Percentiles rank a stretch among this genome's conserved stretches.
Evolutionary conservation across 2,113 vertebrate species (phyloP).

Genomic region (Oreochromis aureus): DNA sequence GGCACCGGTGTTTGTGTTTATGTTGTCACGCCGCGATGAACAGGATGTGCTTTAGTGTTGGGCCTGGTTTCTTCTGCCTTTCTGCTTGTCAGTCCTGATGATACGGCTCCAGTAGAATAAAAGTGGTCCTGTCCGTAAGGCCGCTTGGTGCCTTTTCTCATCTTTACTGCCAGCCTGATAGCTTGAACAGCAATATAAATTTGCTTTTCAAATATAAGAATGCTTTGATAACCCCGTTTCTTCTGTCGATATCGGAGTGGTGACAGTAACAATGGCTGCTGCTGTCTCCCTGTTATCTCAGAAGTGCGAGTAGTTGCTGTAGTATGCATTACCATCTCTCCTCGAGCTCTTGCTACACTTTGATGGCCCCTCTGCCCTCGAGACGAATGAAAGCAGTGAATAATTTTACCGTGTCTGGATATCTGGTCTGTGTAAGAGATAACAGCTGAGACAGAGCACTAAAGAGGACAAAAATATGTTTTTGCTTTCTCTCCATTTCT

Average conservation of each 20-base stretch:
- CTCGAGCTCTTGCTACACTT: not conserved
- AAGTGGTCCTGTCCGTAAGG: not conserved
- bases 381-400: not conserved
- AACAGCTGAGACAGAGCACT: not conserved
- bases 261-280: conserved; percentile 9
- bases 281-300: not conserved
- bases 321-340: not conserved
- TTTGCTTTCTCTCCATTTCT: not conserved
- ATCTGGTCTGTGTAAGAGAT: not conserved
- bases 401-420: not conserved
- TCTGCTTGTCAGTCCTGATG: not conserved
- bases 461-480: not conserved
- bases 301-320: not conserved
- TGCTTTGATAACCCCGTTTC: not conserved
- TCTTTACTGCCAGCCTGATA: not conserved
- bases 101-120: not conserved
- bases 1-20: not conserved
- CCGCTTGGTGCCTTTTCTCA: not conserved
- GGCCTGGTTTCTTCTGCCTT: not conserved
- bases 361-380: not conserved
- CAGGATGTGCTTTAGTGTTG: not conserved
- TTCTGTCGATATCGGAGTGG: not conserved
- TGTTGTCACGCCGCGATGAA: not conserved
- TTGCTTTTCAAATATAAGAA: not conserved
- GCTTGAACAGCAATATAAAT: not conserved